Percentiles rank a stretch among this genome's conserved stretches.
phyloP scores from a whole-genome alignment of 23 tunicate species.

The Ciona savignyi region DNA sequence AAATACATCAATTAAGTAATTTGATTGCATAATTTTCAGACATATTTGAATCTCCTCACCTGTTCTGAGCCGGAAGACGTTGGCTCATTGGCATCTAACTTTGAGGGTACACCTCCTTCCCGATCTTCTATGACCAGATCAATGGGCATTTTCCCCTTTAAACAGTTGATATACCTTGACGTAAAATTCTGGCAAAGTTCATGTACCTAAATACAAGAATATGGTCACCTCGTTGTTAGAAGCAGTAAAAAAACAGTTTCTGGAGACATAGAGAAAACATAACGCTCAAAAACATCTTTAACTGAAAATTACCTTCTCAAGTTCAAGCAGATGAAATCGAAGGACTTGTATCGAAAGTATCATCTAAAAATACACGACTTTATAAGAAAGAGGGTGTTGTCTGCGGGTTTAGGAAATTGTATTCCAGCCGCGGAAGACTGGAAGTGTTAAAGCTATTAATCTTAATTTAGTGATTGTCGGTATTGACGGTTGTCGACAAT shows the following conservation, averaged over 20 bases:
- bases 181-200: slow-evolving; percentile 97
- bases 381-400: too few relatives aligned
- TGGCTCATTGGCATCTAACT: slow-evolving; percentile 30
- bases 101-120: slow-evolving; percentile 50
- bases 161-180: slow-evolving; percentile 91
- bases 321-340: slow-evolving; percentile 93
- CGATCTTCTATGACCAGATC: slow-evolving; percentile 95
- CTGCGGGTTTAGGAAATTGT: too few relatives aligned
- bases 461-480: too few relatives aligned
- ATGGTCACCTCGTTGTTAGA: too few relatives aligned
- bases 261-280: too few relatives aligned
- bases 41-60: slow-evolving; percentile 11
- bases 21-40: too few relatives aligned
- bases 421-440: too few relatives aligned
- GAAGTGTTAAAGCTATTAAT: too few relatives aligned
- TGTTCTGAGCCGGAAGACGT: slow-evolving; percentile 27
- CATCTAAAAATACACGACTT: slow-evolving; percentile 94
- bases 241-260: too few relatives aligned
- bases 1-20: too few relatives aligned
- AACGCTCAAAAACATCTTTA: too few relatives aligned
- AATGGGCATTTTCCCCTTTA: slow-evolving; percentile 99
- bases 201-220: slow-evolving; percentile 63
- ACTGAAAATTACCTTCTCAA: slow-evolving; percentile 98
- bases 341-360: slow-evolving; percentile 95
- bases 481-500: too few relatives aligned